Evolutionary conservation across 2,888 invertebrate genomes (phyloP).

Genomic region (Caenorhabditis becei): DNA sequence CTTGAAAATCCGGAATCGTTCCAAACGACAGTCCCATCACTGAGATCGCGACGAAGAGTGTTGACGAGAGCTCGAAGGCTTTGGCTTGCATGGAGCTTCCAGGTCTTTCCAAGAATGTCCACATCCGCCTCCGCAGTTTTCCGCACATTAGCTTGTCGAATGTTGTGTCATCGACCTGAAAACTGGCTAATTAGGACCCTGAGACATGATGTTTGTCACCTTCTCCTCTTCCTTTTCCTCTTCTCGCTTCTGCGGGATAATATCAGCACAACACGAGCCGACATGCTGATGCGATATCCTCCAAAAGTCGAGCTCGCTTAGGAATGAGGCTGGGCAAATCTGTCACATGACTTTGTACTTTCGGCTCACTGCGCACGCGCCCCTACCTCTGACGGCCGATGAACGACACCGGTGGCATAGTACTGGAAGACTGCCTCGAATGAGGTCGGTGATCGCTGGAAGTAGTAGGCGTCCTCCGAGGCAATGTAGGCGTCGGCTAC

Average conservation of each 20-base stretch:
- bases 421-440: constrained; percentile 80
- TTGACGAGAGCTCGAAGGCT: constrained; percentile 80
- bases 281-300: constrained; percentile 77
- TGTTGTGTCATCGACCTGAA: constrained; percentile 80
- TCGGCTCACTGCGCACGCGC: constrained; percentile 11
- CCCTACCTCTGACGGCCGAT: constrained; percentile 78
- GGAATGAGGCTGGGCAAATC: constrained; percentile 79
- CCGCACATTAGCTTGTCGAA: constrained; percentile 80
- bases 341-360: constrained; percentile 17
- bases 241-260: constrained; percentile 75
- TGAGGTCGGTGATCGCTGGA: constrained; percentile 78
- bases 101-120: constrained; percentile 80
- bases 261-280: constrained; percentile 79
- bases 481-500: constrained; percentile 80
- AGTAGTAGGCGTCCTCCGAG: constrained; percentile 79
- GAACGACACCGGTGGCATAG: constrained; percentile 80
- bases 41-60: constrained; percentile 80
- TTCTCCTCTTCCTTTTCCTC: constrained; percentile 79
- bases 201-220: constrained; percentile 54
- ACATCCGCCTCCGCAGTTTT: constrained; percentile 79
- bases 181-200: not conserved
- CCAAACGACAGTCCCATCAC: constrained; percentile 81
- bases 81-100: constrained; percentile 76
- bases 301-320: constrained; percentile 81
- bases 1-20: constrained; percentile 81